Evolutionary conservation across 2,113 vertebrate genomes (phyloP).

Genomic region (Lutjanus erythropterus): DNA sequence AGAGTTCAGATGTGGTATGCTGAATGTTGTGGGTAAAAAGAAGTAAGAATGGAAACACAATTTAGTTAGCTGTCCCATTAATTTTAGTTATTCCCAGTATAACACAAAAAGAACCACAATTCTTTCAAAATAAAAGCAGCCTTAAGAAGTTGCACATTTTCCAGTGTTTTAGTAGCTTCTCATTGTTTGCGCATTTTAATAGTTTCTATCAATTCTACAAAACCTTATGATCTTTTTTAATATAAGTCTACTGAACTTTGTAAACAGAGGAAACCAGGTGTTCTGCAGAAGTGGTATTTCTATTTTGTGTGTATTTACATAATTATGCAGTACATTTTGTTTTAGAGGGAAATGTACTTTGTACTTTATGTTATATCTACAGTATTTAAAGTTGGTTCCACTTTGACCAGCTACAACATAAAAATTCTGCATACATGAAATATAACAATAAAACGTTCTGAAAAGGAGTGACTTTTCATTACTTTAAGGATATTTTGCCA

Average conservation of each 20-base stretch:
- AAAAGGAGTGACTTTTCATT: background rate
- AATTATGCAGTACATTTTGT: too few species aligned
- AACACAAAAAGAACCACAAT: background rate
- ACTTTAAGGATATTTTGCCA: background rate
- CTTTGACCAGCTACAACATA: background rate
- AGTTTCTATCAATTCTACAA: background rate
- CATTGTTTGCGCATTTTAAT: background rate
- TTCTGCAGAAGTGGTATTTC: background rate
- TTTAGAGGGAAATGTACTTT: too few species aligned
- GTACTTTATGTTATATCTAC: too few species aligned
- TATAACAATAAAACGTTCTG: background rate
- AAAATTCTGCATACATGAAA: background rate
- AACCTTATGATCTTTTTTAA: background rate
- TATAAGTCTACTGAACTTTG: background rate
- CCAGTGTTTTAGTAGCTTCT: background rate
- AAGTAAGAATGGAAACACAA: background rate
- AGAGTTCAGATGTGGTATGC: conserved; percentile 45
- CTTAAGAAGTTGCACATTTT: background rate
- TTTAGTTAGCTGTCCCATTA: background rate
- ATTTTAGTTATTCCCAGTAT: background rate
- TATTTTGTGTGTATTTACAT: background rate
- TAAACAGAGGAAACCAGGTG: background rate
- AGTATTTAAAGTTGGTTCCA: background rate
- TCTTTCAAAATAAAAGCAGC: conserved; percentile 13
- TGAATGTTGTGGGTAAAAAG: conserved; percentile 18